Evolutionary conservation across 2,888 invertebrate genomes (phyloP).

Genomic region (Drepana falcataria): DNA sequence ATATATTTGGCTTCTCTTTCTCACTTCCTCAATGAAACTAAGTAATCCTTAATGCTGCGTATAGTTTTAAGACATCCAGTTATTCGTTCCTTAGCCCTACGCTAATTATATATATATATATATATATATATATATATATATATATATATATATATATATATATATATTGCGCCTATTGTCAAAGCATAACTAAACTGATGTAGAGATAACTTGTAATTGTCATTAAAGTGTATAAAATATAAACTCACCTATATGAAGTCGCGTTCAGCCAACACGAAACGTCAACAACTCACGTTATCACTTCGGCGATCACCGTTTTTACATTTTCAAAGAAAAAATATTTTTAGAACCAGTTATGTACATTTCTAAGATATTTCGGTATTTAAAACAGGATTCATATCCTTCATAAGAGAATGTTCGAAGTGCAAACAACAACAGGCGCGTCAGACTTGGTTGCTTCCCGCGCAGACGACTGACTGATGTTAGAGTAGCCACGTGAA

Average conservation of each 20-base stretch:
- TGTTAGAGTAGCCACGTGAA: conserved; percentile 12
- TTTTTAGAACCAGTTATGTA: background rate
- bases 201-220: background rate
- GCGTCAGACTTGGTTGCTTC: conserved; percentile 35
- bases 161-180: background rate
- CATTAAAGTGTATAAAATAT: background rate
- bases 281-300: background rate
- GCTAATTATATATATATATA: too few species aligned
- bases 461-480: conserved; percentile 49
- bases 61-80: too few species aligned
- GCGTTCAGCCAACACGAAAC: background rate
- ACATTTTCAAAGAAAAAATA: background rate
- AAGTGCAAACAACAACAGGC: conserved; percentile 20
- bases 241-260: background rate
- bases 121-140: too few species aligned
- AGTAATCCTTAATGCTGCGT: too few species aligned
- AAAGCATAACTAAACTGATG: too few species aligned
- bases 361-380: background rate
- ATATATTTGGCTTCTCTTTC: too few species aligned
- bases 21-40: too few species aligned
- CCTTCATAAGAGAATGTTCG: background rate
- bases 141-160: too few species aligned
- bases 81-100: too few species aligned
- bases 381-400: background rate
- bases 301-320: background rate